Conservation (phyloP, 2,113 vertebrate species). For the Corythoichthys intestinalis region DNA sequence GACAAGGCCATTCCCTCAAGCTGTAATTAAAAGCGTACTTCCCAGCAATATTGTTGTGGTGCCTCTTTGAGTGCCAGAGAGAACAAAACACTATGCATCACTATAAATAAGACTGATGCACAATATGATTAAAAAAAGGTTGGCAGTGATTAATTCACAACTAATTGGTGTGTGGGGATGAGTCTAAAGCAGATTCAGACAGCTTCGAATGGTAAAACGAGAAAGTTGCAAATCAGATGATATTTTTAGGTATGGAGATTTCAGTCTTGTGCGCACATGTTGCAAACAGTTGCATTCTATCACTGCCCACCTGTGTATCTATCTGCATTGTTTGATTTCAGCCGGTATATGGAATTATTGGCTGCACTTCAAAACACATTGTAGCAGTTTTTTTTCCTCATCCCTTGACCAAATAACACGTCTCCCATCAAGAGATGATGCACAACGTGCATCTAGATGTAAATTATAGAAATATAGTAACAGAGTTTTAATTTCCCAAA, state of each 20-base stretch:
- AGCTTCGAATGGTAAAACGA: slow-evolving; percentile 6
- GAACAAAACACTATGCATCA: slow-evolving; percentile 10
- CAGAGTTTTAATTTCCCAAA: neutral
- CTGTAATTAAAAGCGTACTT: slow-evolving; percentile 22
- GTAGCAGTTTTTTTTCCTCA: neutral
- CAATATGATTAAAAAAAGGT: slow-evolving; percentile 8
- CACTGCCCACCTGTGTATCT: neutral
- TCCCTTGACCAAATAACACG: neutral
- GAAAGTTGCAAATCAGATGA: neutral
- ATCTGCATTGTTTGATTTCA: neutral
- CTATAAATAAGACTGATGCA: slow-evolving; percentile 11
- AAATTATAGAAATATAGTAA: neutral
- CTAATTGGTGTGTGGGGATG: slow-evolving; percentile 20
- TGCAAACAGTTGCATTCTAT: neutral
- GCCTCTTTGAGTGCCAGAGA: slow-evolving; percentile 4
- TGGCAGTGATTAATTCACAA: slow-evolving; percentile 31
- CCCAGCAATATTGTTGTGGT: slow-evolving; percentile 11
- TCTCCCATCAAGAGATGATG: neutral
- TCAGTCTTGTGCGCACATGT: neutral
- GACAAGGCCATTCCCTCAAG: slow-evolving; percentile 11
- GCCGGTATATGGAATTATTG: slow-evolving; percentile 15
- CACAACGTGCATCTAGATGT: neutral
- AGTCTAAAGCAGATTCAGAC: slow-evolving; percentile 16
- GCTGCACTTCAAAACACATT: slow-evolving; percentile 25
- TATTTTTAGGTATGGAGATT: slow-evolving; percentile 3